Percentiles rank a stretch among this genome's conserved stretches.
Conservation (phyloP, 2,113 vertebrate species). For the Hyla sarda region DNA sequence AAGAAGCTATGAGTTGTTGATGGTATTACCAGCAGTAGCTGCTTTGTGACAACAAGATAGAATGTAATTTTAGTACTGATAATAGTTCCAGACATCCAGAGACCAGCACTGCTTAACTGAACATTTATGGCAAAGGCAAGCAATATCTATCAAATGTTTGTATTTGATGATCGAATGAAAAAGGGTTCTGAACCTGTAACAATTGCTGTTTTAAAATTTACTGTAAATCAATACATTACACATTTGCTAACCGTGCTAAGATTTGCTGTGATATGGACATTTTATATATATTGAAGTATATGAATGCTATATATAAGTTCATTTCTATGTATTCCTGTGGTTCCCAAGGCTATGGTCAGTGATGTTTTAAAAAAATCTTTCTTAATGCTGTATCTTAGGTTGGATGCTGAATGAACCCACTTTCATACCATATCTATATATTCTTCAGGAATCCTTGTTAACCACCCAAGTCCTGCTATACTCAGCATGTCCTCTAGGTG, state of each 20-base stretch:
- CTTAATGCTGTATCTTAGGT: no score
- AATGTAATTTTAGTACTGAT: background rate
- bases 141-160: background rate
- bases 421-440: background rate
- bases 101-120: background rate
- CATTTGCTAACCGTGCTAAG: background rate
- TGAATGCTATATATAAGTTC: background rate
- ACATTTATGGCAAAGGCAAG: background rate
- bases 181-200: no score
- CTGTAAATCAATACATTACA: no score
- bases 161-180: background rate
- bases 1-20: background rate
- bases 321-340: no score
- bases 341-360: no score
- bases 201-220: no score
- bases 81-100: background rate
- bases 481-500: background rate
- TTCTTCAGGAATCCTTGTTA: background rate
- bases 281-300: background rate
- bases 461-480: background rate
- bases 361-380: no score
- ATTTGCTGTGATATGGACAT: background rate
- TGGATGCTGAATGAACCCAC: background rate
- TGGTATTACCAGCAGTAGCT: slow-evolving; percentile 2
- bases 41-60: background rate